Percentiles rank a stretch among this genome's conserved stretches.
phyloP scores from a whole-genome alignment of 2,797 vertebrate species.

The Gorsachius magnificus region DNA sequence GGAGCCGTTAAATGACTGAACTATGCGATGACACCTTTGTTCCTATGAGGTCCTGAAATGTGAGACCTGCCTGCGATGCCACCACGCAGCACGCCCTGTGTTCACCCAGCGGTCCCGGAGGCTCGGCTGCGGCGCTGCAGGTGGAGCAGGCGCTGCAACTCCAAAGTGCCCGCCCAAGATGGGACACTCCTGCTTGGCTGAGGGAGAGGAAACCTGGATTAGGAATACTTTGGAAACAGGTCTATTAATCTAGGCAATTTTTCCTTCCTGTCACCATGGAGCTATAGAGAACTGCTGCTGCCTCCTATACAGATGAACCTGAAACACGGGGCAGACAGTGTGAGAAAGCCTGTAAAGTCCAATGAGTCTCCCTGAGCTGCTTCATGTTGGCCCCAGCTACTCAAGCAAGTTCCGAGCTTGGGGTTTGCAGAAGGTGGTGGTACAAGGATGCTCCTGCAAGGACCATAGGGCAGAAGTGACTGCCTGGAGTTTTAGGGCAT shows the following conservation, averaged over 20 bases:
- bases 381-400: background rate
- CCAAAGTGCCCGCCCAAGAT: background rate
- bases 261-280: background rate
- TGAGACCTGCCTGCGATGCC: background rate
- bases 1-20: conserved; percentile 48
- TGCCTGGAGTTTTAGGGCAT: background rate
- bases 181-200: background rate
- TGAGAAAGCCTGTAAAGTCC: background rate
- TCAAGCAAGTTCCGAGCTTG: background rate
- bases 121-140: background rate
- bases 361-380: background rate
- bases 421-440: background rate
- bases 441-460: background rate
- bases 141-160: background rate
- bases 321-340: background rate
- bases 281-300: background rate
- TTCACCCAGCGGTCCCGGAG: background rate
- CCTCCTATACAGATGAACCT: background rate
- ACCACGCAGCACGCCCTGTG: background rate
- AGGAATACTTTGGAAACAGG: background rate
- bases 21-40: background rate
- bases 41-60: conserved; percentile 29
- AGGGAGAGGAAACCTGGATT: background rate
- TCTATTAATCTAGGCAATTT: background rate
- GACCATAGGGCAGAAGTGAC: background rate